These are phyloP conservation scores for Clostera curtula DNA, from an alignment of 2,888 invertebrate species.

Conservation along the genomic window DNA sequence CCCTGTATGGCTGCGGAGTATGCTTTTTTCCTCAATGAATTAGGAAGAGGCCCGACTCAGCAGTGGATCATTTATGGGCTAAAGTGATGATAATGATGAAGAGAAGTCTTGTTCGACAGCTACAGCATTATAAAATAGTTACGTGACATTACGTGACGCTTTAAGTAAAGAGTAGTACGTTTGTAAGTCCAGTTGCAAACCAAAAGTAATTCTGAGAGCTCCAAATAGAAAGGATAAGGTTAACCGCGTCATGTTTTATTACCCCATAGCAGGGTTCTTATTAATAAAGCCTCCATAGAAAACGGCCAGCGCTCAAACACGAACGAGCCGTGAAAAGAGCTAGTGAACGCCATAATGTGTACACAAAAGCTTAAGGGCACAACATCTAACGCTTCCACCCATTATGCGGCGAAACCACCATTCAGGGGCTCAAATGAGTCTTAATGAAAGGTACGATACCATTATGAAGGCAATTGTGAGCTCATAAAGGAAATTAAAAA, in stretches of 20 bases:
- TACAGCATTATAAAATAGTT: no score
- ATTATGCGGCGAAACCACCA: conserved; percentile 58
- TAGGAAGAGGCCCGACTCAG: no score
- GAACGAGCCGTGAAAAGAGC: conserved; percentile 52
- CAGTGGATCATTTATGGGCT: no score
- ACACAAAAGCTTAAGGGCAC: conserved; percentile 55
- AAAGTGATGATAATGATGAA: no score
- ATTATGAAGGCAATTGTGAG: conserved; percentile 66
- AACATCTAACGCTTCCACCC: conserved; percentile 55
- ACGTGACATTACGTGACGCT: no score
- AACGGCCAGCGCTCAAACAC: conserved; percentile 33
- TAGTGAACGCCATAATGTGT: conserved; percentile 40
- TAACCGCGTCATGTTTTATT: conserved; percentile 29
- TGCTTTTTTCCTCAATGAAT: no score
- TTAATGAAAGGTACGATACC: conserved; percentile 68
- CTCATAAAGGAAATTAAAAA: conserved; percentile 68
- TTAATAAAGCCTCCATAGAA: conserved; percentile 47
- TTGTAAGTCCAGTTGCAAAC: no score
- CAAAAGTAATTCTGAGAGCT: no score
- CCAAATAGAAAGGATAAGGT: conserved; percentile 15
- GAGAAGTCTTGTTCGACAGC: no score
- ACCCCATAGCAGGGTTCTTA: conserved; percentile 33
- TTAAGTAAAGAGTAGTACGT: no score
- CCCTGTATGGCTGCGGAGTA: no score
- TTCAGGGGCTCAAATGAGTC: conserved; percentile 59